Conservation (phyloP, 2,888 invertebrate genomes). For the Drosophila diplacantha region DNA sequence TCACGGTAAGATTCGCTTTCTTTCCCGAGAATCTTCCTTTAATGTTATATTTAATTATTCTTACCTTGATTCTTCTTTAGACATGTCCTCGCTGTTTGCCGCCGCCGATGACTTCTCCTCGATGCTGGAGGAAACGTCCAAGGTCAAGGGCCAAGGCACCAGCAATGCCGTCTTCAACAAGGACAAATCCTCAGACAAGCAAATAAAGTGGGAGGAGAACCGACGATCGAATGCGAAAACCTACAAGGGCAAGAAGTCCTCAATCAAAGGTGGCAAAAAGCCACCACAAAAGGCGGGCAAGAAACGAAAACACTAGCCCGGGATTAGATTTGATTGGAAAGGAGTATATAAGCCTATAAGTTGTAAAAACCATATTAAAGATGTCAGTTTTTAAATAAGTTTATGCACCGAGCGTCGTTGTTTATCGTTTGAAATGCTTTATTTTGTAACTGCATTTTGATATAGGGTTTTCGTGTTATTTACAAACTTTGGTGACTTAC, state of each 20-base stretch:
- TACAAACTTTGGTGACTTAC: slow-evolving; percentile 66
- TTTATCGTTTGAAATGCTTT: slow-evolving; percentile 40
- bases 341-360: neutral
- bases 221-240: slow-evolving; percentile 77
- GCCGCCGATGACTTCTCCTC: slow-evolving; percentile 94
- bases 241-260: slow-evolving; percentile 64
- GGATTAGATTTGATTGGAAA: neutral
- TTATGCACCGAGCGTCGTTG: neutral
- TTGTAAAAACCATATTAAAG: slow-evolving; percentile 11
- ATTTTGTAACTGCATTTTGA: slow-evolving; percentile 42
- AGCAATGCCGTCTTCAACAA: slow-evolving; percentile 84
- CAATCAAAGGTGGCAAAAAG: slow-evolving; percentile 7
- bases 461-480: slow-evolving; percentile 40
- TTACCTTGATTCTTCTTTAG: no score
- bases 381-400: slow-evolving; percentile 3
- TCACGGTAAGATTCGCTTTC: slow-evolving; percentile 56
- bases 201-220: slow-evolving; percentile 89
- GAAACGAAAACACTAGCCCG: slow-evolving; percentile 56
- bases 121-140: slow-evolving; percentile 89
- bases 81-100: slow-evolving; percentile 84
- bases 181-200: slow-evolving; percentile 88
- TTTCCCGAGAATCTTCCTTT: neutral
- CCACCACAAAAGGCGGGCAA: slow-evolving; percentile 38
- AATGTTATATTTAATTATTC: no score
- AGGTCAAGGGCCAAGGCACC: slow-evolving; percentile 82